phyloP scores from a whole-genome alignment of 2,113 vertebrate species.

The Centrocercus urophasianus region DNA sequence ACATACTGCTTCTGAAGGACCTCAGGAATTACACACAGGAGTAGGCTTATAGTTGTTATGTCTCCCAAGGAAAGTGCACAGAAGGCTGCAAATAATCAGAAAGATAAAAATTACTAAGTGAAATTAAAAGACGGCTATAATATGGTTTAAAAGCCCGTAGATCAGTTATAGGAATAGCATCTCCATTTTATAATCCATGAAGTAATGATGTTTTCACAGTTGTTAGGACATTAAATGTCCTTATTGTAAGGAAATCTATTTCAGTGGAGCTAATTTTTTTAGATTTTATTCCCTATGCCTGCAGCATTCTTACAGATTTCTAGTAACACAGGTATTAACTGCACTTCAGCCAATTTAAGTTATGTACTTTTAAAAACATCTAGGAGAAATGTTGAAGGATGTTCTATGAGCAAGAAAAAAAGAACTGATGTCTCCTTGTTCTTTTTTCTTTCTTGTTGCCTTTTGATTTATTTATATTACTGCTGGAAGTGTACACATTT shows the following conservation, averaged over 20 bases:
- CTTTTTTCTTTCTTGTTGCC: not conserved
- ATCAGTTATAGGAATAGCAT: not conserved
- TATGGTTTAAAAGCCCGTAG: not conserved
- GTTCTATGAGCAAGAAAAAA: not conserved
- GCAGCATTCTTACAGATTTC: not conserved
- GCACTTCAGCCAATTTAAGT: not conserved
- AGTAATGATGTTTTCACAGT: not conserved
- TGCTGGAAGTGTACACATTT: not conserved
- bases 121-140: not conserved
- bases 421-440: not conserved
- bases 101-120: not conserved
- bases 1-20: accelerated
- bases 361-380: not conserved
- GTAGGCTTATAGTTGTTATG: not conserved
- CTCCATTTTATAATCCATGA: not conserved
- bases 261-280: not conserved
- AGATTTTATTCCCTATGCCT: not conserved
- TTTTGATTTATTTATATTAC: not conserved
- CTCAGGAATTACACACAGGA: not conserved
- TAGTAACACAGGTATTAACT: not conserved
- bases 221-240: not conserved
- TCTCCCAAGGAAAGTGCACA: accelerated
- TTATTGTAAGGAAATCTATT: not conserved
- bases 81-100: not conserved
- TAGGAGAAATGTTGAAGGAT: not conserved